Conservation (phyloP, 2,113 vertebrate genomes). For the Oryctolagus cuniculus region mOryCun1.1 NC_091433.1:199583501-199584000, state of each 20-base stretch:
- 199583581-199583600: neutral
- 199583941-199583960: too few species aligned
- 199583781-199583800: neutral
- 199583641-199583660: neutral
- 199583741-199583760: too few species aligned
- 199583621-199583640: neutral
- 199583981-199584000: neutral
- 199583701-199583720: neutral
- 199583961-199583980: too few species aligned
- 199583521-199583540: neutral
- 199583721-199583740: neutral
- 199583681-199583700: neutral
- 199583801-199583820: too few species aligned
- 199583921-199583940: too few species aligned
- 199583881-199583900: too few species aligned
- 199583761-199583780: neutral
- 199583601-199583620: neutral
- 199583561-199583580: rapidly evolving
- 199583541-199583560: neutral
- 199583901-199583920: too few species aligned
- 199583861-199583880: too few species aligned
- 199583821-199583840: too few species aligned
- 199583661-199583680: too few species aligned
- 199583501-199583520: neutral
- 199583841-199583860: too few species aligned